Percentiles rank a stretch among this genome's conserved stretches.
Conservation (phyloP, 2,797 vertebrate genomes). For the Taenioides sp. region DNA sequence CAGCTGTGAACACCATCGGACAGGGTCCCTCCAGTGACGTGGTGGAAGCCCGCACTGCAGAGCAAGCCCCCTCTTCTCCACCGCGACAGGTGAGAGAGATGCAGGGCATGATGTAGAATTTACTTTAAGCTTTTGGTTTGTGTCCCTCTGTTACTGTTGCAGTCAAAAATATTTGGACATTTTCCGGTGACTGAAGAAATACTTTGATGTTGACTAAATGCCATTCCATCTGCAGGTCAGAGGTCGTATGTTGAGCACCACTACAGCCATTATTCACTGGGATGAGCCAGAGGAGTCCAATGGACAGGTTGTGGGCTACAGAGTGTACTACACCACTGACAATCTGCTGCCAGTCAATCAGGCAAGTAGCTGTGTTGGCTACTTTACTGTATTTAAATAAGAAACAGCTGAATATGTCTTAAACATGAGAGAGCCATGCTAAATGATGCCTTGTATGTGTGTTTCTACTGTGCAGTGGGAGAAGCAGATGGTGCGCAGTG, state of each 20-base stretch:
- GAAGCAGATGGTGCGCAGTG: conserved; percentile 95
- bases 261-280: conserved; percentile 97
- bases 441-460: conserved; percentile 11
- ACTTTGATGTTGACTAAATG: conserved; percentile 1
- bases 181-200: too few species aligned
- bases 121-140: neutral
- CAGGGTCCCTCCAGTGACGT: conserved; percentile 91
- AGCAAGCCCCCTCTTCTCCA: conserved; percentile 95
- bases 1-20: conserved; percentile 96
- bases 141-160: neutral
- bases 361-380: conserved; percentile 33
- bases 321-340: conserved; percentile 96
- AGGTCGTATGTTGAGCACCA: conserved; percentile 96
- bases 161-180: neutral
- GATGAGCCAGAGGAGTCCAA: conserved; percentile 97
- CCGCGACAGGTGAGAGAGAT: conserved; percentile 82
- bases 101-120: neutral
- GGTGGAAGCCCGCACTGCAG: conserved; percentile 92
- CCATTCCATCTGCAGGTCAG: conserved; percentile 77
- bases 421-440: conserved; percentile 10
- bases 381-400: neutral
- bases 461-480: conserved; percentile 79
- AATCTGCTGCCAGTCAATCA: conserved; percentile 88
- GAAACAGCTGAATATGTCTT: conserved; percentile 11
- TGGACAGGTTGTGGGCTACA: conserved; percentile 95